phyloP scores from a whole-genome alignment of 2,113 vertebrate species.

The Labeo rohita region DNA sequence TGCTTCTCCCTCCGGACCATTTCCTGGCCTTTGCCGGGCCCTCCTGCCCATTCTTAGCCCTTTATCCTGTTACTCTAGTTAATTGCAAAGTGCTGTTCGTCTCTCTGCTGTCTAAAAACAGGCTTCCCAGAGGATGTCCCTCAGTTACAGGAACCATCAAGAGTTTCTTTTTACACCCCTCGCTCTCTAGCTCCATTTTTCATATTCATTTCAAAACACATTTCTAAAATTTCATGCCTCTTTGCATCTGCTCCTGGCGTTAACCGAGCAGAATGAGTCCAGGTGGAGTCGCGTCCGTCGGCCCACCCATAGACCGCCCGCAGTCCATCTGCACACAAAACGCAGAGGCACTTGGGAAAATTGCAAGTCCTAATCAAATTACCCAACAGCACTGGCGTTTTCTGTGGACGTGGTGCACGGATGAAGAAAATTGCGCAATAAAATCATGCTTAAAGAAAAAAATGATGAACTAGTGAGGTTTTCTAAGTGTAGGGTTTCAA shows the following conservation, averaged over 20 bases:
- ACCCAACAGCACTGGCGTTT: not conserved
- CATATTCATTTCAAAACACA: conserved; percentile 26
- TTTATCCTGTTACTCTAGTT: conserved; percentile 62
- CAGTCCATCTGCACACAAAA: conserved; percentile 30
- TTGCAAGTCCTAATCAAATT: conserved; percentile 11
- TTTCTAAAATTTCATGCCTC: conserved; percentile 19
- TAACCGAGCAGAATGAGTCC: not conserved
- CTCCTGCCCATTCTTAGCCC: conserved; percentile 27
- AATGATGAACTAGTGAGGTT: not conserved
- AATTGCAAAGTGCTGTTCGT: conserved; percentile 69
- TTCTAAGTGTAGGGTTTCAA: not conserved
- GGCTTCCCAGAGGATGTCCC: conserved; percentile 53
- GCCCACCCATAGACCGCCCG: conserved; percentile 44
- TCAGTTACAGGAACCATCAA: conserved; percentile 53
- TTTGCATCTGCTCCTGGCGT: conserved; percentile 38
- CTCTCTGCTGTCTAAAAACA: conserved; percentile 54
- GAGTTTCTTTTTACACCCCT: conserved; percentile 39
- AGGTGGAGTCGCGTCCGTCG: not conserved
- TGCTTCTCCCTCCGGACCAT: not conserved
- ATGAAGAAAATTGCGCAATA: not conserved
- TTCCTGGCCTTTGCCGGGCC: not conserved
- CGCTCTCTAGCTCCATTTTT: conserved; percentile 4
- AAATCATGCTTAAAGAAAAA: not conserved
- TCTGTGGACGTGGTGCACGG: not conserved
- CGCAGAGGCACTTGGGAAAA: not conserved